phyloP scores from a whole-genome alignment of 2,797 vertebrate genomes.

The Remorina albescens region DNA sequence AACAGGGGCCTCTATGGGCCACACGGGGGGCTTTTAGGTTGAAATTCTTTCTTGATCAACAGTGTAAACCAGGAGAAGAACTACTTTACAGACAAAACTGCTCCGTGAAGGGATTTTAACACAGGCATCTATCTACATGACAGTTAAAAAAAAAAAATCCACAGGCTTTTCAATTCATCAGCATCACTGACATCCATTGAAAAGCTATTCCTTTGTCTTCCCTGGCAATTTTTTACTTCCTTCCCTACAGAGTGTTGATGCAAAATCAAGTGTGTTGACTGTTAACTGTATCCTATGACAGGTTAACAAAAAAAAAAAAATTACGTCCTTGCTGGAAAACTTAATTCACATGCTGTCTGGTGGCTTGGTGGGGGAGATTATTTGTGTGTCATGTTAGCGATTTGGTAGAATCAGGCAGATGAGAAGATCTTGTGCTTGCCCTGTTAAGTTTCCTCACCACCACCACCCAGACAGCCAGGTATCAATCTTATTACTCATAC shows the following conservation, averaged over 20 bases:
- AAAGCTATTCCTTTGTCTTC: constrained; percentile 36
- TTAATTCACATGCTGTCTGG: constrained; percentile 31
- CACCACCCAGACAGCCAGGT: constrained; percentile 27
- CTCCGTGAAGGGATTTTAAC: constrained; percentile 12
- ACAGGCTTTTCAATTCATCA: constrained; percentile 26
- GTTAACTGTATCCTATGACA: constrained; percentile 41
- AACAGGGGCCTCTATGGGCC: not conserved
- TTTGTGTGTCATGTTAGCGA: constrained; percentile 31
- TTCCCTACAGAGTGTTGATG: constrained; percentile 28
- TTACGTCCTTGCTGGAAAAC: constrained; percentile 24
- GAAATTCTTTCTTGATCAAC: not conserved
- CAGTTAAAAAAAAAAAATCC: constrained; percentile 20
- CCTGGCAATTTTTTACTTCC: constrained; percentile 13
- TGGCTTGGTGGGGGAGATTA: constrained; percentile 24
- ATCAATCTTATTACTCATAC: constrained; percentile 41
- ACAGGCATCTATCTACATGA: constrained; percentile 13
- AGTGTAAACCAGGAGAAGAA: not conserved
- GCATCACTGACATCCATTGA: constrained; percentile 36
- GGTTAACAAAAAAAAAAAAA: constrained; percentile 45
- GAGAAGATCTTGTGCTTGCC: not conserved
- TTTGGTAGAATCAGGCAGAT: constrained; percentile 31
- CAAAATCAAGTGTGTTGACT: constrained; percentile 37
- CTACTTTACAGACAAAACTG: not conserved
- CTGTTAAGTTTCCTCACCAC: constrained; percentile 20
- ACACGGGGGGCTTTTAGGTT: no score